phyloP scores from a whole-genome alignment of 1,140 invertebrate species.

The Listronotus oregonensis region DNA sequence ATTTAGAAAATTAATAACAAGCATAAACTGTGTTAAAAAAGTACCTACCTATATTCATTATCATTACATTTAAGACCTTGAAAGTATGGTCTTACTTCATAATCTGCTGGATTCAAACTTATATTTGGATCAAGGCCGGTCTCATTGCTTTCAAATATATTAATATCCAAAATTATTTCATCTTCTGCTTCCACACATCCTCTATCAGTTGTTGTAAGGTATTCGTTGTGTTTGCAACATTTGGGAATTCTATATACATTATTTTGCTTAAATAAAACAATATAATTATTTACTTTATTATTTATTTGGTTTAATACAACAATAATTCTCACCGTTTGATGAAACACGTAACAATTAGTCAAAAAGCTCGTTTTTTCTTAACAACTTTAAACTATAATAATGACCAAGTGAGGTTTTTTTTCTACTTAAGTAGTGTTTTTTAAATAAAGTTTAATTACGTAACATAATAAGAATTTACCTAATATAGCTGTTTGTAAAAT shows the following conservation, averaged over 20 bases:
- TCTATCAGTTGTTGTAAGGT: constrained; percentile 32
- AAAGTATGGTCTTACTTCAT: constrained; percentile 26
- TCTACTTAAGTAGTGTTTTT: too few species aligned
- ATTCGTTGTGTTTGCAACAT: constrained; percentile 23
- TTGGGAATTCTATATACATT: constrained; percentile 25
- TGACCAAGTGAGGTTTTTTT: too few species aligned
- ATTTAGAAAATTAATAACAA: too few species aligned
- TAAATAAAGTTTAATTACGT: too few species aligned
- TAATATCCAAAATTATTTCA: constrained; percentile 83
- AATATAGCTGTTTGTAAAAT: too few species aligned
- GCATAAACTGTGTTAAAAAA: neutral
- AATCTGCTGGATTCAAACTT: constrained; percentile 4
- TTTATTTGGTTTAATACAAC: too few species aligned
- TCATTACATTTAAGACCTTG: constrained; percentile 5
- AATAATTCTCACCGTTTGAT: too few species aligned
- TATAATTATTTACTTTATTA: constrained; percentile 46
- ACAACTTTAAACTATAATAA: too few species aligned
- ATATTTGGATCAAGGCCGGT: constrained; percentile 38
- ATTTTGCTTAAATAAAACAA: constrained; percentile 61
- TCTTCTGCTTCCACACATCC: neutral
- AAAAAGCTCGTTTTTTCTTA: too few species aligned
- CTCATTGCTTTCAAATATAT: constrained; percentile 61
- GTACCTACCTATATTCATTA: constrained; percentile 10
- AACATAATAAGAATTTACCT: too few species aligned
- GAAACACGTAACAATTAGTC: too few species aligned